Evolutionary conservation across 2,888 invertebrate genomes (phyloP), one percentile per base, ranked within the genome.

Genomic region (Luperina testacea): DNA sequence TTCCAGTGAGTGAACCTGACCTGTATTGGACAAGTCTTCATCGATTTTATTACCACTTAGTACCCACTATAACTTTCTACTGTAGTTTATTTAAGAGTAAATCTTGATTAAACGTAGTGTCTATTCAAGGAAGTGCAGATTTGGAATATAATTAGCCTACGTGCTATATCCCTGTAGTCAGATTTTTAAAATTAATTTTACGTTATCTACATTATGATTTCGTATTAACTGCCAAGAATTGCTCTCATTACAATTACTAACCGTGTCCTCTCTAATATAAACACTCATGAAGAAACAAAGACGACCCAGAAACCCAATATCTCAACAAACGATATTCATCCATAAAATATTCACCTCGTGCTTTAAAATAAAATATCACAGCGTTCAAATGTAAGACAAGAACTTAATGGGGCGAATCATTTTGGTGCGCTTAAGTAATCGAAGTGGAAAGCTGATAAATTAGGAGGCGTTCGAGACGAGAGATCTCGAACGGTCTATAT

Each of bases 391-490:
- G 92, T 92, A 92, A 93, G 91, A 90, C 92, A 91, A 90, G 90
- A 92, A 93, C 91, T 94, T 94, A 96, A 96, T 96, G 95, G 95
- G 85, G 89, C 92, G 94, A 88, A 94, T 95, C 95, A 95, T 95
- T 95, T 93, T 90, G 89, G 90, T 92, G 92, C 92, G 94, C 92
- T 94, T 91, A 92, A 94, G 91, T 91, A 94, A 94, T 94, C 93
- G 92, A 92, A 93, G 93, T 94, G 95, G 95, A 95, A 95, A 90
- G 84, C 90, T 93, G 96, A 95, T 95, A 95, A 95, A 94, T 95
- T 95, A 93, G 91, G 78, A 90, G 84, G 86, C 89, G 86, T 89
- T 87, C 68, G 77, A 83, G 75, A 72, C 80, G 88, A 88, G 87
- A 90, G 90, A 90, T 90, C 88, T 87, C 75, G 85, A 88, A 84